A percentile compares a stretch with the other conserved stretches of the same genome.
Evolutionary conservation across 2,113 vertebrate genomes (phyloP).

Genomic region (Ictidomys tridecemlineatus): DNA sequence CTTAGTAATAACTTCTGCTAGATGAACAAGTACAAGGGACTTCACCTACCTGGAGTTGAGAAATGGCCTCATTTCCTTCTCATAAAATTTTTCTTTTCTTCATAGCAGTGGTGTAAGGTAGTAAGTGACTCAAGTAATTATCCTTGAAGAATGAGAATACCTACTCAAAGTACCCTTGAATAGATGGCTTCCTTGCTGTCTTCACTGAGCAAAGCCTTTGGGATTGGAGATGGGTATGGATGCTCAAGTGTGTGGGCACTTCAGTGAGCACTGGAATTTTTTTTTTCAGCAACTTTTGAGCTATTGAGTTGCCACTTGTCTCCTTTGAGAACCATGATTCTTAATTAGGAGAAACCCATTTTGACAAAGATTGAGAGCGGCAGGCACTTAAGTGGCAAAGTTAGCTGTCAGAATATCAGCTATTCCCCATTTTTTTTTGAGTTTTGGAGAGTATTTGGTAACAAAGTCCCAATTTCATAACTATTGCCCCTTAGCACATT

Average conservation of each 20-base stretch:
- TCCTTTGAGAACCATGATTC: conserved; percentile 63
- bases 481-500: conserved; percentile 21
- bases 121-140: conserved; percentile 39
- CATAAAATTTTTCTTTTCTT: conserved; percentile 23
- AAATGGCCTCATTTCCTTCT: conserved; percentile 35
- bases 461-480: conserved; percentile 59
- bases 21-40: not conserved
- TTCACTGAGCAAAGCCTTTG: not conserved
- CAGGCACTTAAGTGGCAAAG: conserved; percentile 23
- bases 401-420: conserved; percentile 57
- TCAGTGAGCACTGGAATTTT: not conserved
- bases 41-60: not conserved
- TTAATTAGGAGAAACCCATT: conserved; percentile 68
- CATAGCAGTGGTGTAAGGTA: not conserved
- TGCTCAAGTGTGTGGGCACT: not conserved
- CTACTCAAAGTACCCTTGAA: not conserved
- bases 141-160: not conserved
- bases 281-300: not conserved
- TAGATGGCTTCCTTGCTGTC: not conserved
- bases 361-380: conserved; percentile 70
- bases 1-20: conserved; percentile 10
- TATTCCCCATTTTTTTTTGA: conserved; percentile 31
- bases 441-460: conserved; percentile 30
- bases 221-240: not conserved
- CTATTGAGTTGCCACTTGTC: not conserved